These are phyloP conservation scores for Hirundichthys speculiger DNA, from an alignment of 2,113 vertebrate species.

Conservation along the genomic window DNA sequence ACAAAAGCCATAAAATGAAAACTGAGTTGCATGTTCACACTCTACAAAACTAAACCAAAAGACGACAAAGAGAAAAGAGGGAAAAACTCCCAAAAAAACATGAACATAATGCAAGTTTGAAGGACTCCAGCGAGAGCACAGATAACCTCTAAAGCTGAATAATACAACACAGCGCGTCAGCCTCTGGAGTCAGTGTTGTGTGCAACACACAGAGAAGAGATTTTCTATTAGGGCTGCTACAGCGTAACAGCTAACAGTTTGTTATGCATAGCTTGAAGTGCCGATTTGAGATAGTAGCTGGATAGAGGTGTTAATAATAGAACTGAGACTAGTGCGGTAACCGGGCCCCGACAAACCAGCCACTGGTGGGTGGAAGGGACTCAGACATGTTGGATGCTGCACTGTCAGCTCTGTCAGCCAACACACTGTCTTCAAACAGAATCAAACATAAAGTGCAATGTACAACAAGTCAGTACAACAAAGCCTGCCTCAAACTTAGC, in stretches of 20 bases:
- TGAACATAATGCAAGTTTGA: conserved; percentile 16
- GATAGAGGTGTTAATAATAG: conserved; percentile 64
- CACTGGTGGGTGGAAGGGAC: conserved; percentile 18
- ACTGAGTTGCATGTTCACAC: too few species aligned
- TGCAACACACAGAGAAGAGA: conserved; percentile 5
- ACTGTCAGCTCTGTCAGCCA: conserved; percentile 29
- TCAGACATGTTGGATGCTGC: conserved; percentile 22
- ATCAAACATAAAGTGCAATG: conserved; percentile 33
- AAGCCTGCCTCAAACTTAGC: conserved; percentile 4
- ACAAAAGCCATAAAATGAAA: too few species aligned
- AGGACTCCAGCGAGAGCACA: conserved; percentile 13
- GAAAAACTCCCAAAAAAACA: conserved; percentile 1
- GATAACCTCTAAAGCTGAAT: conserved; percentile 45
- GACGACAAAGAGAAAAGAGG: too few species aligned
- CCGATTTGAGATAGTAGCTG: conserved; percentile 33
- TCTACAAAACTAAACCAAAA: too few species aligned
- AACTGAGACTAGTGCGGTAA: conserved; percentile 43
- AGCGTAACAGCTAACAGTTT: conserved; percentile 9
- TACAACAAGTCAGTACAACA: conserved; percentile 24
- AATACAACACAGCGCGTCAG: conserved; percentile 35
- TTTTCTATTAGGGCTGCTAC: conserved; percentile 21
- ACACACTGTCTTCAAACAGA: conserved; percentile 39
- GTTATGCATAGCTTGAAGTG: conserved; percentile 29
- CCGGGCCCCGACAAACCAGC: conserved; percentile 27
- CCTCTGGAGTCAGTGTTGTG: conserved; percentile 19